A percentile compares a stretch with the other conserved stretches of the same genome.
Evolutionary conservation across 2,797 vertebrate genomes (phyloP).

Genomic region (Cetoscarus ocellatus): DNA sequence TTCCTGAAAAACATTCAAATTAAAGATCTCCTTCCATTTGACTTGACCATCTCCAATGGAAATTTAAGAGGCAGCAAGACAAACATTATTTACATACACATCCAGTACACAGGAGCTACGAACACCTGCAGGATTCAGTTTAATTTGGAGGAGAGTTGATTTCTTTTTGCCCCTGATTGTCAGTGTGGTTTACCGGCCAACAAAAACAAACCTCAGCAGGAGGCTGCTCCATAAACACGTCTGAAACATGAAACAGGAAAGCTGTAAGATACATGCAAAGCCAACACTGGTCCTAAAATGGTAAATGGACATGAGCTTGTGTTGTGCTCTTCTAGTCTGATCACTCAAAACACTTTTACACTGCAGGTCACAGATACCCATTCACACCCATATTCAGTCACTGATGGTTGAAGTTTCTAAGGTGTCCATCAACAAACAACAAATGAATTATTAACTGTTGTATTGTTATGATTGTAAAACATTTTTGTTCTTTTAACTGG

Average conservation of each 20-base stretch:
- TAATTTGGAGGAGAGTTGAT: background rate
- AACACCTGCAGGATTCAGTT: slow-evolving; percentile 5
- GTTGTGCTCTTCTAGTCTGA: no score
- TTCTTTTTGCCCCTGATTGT: background rate
- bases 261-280: slow-evolving; percentile 33
- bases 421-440: no score
- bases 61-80: slow-evolving; percentile 24
- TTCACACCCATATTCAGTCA: no score
- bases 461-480: no score
- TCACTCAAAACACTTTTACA: no score
- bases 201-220: slow-evolving; percentile 47
- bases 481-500: no score
- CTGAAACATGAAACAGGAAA: slow-evolving; percentile 30
- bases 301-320: background rate
- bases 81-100: slow-evolving; percentile 43
- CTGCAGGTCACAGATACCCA: no score
- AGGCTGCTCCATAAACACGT: slow-evolving; percentile 52
- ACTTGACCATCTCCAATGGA: slow-evolving; percentile 39
- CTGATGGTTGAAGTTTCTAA: no score
- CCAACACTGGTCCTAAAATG: slow-evolving; percentile 30
- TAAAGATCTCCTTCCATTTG: slow-evolving; percentile 38
- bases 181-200: slow-evolving; percentile 19
- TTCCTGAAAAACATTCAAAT: slow-evolving; percentile 39
- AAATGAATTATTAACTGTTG: no score
- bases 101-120: background rate